Conservation (phyloP, 2,113 vertebrate species). For the Crotalus horridus region DNA sequence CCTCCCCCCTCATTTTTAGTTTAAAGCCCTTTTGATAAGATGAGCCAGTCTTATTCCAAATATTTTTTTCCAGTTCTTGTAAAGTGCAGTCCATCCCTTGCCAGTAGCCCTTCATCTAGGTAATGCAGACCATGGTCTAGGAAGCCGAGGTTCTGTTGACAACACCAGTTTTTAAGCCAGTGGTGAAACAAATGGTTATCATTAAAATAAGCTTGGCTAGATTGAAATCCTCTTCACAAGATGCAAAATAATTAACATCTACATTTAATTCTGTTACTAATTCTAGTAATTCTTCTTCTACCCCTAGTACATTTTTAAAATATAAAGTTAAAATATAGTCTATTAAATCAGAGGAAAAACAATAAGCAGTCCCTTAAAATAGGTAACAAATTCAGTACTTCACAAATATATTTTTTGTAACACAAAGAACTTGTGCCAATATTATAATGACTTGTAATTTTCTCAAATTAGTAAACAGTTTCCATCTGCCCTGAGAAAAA, state of each 20-base stretch:
- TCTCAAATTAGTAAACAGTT: not conserved
- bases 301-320: fast-evolving
- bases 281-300: not conserved
- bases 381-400: not conserved
- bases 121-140: too few relatives aligned
- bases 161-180: too few relatives aligned
- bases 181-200: not conserved
- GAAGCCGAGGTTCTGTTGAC: too few relatives aligned
- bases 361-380: not conserved
- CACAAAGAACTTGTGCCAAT: not conserved
- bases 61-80: too few relatives aligned
- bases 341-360: not conserved
- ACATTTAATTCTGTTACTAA: not conserved
- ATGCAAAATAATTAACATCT: not conserved
- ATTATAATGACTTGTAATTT: not conserved
- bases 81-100: too few relatives aligned
- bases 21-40: too few relatives aligned
- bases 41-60: too few relatives aligned
- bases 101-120: too few relatives aligned
- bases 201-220: not conserved
- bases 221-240: not conserved
- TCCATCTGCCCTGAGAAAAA: not conserved
- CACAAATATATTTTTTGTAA: not conserved
- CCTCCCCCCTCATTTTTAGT: too few relatives aligned
- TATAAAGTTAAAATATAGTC: not conserved